These are phyloP conservation scores for Pterocles gutturalis DNA, from an alignment of 2,113 vertebrate genomes.

Conservation along the genomic window DNA sequence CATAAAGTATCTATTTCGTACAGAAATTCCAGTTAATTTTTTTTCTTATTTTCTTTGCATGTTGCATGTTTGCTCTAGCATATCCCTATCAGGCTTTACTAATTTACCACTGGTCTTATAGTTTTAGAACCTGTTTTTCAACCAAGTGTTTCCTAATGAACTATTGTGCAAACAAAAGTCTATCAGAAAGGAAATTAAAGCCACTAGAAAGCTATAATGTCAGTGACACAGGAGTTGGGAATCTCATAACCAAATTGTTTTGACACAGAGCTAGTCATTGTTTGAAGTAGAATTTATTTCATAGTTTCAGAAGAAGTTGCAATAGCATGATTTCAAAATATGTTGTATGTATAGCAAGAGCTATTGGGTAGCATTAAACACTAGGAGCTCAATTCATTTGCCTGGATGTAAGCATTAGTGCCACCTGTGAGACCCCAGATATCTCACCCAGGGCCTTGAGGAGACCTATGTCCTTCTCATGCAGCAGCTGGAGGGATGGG, in stretches of 20 bases:
- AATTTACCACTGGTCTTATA: neutral
- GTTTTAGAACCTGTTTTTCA: neutral
- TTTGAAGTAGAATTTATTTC: neutral
- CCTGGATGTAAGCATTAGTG: rapidly evolving
- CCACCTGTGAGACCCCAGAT: neutral
- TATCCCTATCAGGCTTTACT: neutral
- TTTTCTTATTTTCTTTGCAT: neutral
- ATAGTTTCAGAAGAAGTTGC: neutral
- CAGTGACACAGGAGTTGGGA: neutral
- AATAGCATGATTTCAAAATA: neutral
- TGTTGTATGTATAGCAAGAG: neutral
- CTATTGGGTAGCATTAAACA: neutral
- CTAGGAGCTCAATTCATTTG: neutral
- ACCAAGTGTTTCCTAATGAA: neutral
- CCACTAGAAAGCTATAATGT: neutral
- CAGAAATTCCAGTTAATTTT: neutral
- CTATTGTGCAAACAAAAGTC: neutral
- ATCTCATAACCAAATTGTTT: neutral
- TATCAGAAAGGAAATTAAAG: neutral
- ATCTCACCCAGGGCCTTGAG: neutral
- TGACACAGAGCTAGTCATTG: neutral
- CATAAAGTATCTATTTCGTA: neutral
- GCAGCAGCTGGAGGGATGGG: no score
- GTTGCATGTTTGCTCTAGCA: neutral
- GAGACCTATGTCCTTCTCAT: neutral